Conservation (phyloP, 2,888 invertebrate species). For the Congeria kusceri region DNA sequence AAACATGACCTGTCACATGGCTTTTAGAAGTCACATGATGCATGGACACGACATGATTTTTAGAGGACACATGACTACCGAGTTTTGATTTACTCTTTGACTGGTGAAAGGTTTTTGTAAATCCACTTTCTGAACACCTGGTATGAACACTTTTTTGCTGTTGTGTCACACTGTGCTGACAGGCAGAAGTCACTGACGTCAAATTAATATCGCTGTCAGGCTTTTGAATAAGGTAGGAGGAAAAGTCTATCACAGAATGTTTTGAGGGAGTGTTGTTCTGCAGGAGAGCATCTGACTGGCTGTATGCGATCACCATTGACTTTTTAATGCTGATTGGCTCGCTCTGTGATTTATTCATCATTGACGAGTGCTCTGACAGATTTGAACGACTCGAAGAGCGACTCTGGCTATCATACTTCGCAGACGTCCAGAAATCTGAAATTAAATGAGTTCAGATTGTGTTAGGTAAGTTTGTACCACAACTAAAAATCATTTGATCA, state of each 20-base stretch:
- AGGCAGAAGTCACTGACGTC: constrained; percentile 3
- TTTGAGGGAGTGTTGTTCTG: constrained; percentile 63
- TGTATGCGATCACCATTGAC: constrained; percentile 49
- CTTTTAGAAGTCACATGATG: constrained; percentile 10
- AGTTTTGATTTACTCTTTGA: too few species aligned
- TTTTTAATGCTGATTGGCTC: constrained; percentile 79
- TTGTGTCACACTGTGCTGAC: constrained; percentile 26
- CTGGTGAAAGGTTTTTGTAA: constrained; percentile 23
- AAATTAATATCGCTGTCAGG: constrained; percentile 17
- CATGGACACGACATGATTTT: too few species aligned
- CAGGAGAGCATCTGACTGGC: constrained; percentile 44
- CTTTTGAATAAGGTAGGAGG: constrained; percentile 62
- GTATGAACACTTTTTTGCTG: constrained; percentile 58
- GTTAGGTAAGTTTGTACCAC: too few species aligned
- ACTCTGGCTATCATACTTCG: constrained; percentile 68
- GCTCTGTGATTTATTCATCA: constrained; percentile 78
- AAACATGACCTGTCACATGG: constrained; percentile 31
- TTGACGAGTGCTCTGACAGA: constrained; percentile 53
- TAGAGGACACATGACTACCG: too few species aligned
- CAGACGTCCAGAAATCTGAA: constrained; percentile 84
- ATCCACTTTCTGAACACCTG: constrained; percentile 59
- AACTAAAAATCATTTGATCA: too few species aligned
- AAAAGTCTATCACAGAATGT: constrained; percentile 71
- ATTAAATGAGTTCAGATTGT: too few species aligned
- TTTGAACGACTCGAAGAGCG: constrained; percentile 58